phyloP scores from a whole-genome alignment of 1,140 invertebrate species.

The Musca vetustissima region DNA sequence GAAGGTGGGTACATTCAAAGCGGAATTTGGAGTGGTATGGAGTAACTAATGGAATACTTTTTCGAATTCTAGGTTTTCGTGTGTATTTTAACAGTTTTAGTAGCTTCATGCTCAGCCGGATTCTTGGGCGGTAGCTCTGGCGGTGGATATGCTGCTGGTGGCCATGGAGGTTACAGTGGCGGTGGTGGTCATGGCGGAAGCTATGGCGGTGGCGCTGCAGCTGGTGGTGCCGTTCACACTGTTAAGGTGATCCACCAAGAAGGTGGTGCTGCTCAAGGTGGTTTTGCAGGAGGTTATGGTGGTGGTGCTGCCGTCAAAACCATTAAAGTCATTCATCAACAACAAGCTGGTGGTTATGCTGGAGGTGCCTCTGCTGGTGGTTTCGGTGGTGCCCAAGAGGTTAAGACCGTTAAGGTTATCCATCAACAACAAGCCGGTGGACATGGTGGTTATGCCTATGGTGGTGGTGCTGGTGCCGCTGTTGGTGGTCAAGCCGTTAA shows the following conservation, averaged over 20 bases:
- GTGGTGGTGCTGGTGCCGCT: constrained; percentile 27
- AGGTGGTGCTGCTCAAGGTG: constrained; percentile 27
- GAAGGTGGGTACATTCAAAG: too few species aligned
- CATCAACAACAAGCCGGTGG: neutral
- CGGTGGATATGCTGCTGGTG: constrained; percentile 31
- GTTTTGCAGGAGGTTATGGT: neutral
- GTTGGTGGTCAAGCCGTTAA: constrained; percentile 36
- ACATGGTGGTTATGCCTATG: constrained; percentile 27
- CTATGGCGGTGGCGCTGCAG: constrained; percentile 27
- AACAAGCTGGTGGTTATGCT: constrained; percentile 33
- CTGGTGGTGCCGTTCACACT: constrained; percentile 29
- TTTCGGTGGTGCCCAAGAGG: constrained; percentile 28
- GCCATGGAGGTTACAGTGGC: neutral
- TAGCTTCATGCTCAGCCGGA: constrained; percentile 47
- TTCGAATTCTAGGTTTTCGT: constrained; percentile 44
- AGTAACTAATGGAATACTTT: neutral
- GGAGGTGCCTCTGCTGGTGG: constrained; percentile 23
- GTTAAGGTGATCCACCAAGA: constrained; percentile 39
- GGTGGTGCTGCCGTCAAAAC: constrained; percentile 39
- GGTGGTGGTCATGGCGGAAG: constrained; percentile 22
- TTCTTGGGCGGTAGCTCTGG: constrained; percentile 35
- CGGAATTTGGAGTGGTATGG: too few species aligned
- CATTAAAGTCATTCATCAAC: constrained; percentile 47
- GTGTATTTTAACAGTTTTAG: constrained; percentile 44
- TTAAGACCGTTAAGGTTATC: constrained; percentile 24